phyloP scores from a whole-genome alignment of 2,888 invertebrate species.

The Rhyacophila evoluta region DNA sequence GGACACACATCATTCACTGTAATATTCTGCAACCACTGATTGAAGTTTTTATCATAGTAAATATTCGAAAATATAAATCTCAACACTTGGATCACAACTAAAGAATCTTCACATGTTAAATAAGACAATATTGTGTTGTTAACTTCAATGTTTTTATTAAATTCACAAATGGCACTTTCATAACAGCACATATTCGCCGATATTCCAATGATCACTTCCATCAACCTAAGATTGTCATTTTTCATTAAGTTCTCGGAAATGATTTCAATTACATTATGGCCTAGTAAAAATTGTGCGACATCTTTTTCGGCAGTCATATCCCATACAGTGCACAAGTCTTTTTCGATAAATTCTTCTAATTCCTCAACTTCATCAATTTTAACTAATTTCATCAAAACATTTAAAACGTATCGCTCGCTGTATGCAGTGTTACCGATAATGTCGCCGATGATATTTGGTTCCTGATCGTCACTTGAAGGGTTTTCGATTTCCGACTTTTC shows the following conservation, averaged over 20 bases:
- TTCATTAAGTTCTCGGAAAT: conserved; percentile 70
- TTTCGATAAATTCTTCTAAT: conserved; percentile 75
- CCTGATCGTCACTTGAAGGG: not conserved
- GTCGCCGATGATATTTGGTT: conserved; percentile 74
- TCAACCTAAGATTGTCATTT: conserved; percentile 74
- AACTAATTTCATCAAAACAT: conserved; percentile 73
- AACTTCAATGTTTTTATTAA: conserved; percentile 71
- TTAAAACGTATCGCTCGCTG: conserved; percentile 80
- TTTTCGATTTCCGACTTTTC: conserved; percentile 23
- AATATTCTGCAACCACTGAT: conserved; percentile 67
- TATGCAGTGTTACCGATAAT: conserved; percentile 85
- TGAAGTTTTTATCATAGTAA: conserved; percentile 64
- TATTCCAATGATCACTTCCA: conserved; percentile 87
- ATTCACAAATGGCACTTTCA: conserved; percentile 69
- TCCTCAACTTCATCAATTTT: conserved; percentile 59
- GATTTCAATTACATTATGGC: conserved; percentile 76
- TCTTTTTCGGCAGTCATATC: conserved; percentile 87
- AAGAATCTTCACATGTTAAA: conserved; percentile 75
- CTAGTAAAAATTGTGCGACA: conserved; percentile 77
- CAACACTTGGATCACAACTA: conserved; percentile 80
- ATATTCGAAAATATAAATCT: conserved; percentile 74
- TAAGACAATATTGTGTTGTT: conserved; percentile 70
- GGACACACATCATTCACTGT: conserved; percentile 67
- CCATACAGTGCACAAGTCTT: conserved; percentile 83
- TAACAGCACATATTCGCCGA: conserved; percentile 86